Evolutionary conservation across 2,113 vertebrate species (phyloP).

Genomic region (Tragulus kanchil): DNA sequence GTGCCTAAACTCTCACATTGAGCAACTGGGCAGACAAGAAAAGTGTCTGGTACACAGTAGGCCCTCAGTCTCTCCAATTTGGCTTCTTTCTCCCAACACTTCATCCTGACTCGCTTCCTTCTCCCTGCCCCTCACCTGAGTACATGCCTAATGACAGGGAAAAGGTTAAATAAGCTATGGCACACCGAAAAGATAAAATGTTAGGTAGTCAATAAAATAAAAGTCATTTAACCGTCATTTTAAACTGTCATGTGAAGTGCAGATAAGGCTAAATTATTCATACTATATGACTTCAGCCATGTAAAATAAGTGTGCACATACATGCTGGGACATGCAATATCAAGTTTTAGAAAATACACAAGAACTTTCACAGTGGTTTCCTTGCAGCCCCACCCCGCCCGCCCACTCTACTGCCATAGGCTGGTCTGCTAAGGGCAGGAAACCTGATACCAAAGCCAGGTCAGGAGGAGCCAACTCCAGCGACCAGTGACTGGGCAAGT

Average conservation of each 20-base stretch:
- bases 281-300: neutral
- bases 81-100: neutral
- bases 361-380: conserved; percentile 14
- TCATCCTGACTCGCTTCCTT: conserved; percentile 15
- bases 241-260: neutral
- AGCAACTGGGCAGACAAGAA: neutral
- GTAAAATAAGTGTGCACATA: neutral
- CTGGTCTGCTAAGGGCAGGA: neutral
- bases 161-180: conserved; percentile 22
- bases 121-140: neutral
- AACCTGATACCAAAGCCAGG: neutral
- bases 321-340: neutral
- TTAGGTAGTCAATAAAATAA: neutral
- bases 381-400: neutral
- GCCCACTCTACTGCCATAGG: neutral
- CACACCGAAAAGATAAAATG: neutral
- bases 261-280: conserved; percentile 40
- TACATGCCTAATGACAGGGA: neutral
- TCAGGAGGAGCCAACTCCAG: neutral
- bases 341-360: neutral
- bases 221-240: neutral
- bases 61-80: neutral
- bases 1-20: neutral
- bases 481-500: neutral
- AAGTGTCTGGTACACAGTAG: neutral